phyloP scores from a whole-genome alignment of 2,888 invertebrate species.

The Matsumyia berberina region DNA sequence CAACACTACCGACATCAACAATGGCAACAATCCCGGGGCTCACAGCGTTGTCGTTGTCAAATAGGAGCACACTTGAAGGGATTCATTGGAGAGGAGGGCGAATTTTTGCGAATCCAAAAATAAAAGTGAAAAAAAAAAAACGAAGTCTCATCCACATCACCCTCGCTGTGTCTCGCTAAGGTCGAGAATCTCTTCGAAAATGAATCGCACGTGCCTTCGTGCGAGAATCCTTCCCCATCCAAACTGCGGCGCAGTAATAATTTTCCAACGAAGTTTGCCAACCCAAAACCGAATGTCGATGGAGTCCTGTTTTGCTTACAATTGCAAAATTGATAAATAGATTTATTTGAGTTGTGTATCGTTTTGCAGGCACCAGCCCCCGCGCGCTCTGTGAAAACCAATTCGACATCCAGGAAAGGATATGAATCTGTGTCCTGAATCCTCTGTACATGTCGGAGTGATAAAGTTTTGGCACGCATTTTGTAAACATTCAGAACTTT shows the following conservation, averaged over 20 bases:
- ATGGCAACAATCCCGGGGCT: slow-evolving; percentile 22
- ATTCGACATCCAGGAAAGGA: slow-evolving; percentile 1
- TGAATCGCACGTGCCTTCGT: slow-evolving; percentile 3
- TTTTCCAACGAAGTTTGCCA: slow-evolving; percentile 25
- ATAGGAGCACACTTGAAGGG: slow-evolving; percentile 23
- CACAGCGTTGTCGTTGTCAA: slow-evolving; percentile 11
- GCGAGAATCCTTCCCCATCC: neutral
- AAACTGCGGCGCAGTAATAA: slow-evolving; percentile 6
- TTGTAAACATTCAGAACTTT: slow-evolving; percentile 47
- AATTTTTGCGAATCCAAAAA: slow-evolving; percentile 19
- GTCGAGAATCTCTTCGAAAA: slow-evolving; percentile 7
- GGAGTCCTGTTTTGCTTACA: slow-evolving; percentile 29
- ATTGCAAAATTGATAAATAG: slow-evolving; percentile 65
- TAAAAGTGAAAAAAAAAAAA: slow-evolving; percentile 19
- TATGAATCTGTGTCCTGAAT: slow-evolving; percentile 13
- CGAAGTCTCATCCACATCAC: neutral
- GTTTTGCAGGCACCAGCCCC: slow-evolving; percentile 26
- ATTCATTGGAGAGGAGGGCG: neutral
- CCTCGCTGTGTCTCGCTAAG: neutral
- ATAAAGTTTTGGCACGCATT: slow-evolving; percentile 45
- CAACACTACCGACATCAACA: slow-evolving; percentile 33
- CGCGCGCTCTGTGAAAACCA: neutral
- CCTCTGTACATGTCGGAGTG: slow-evolving; percentile 25
- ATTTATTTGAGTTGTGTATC: slow-evolving; percentile 57
- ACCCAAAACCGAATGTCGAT: slow-evolving; percentile 16